Evolutionary conservation across 1,140 invertebrate species (phyloP).

Genomic region (Sycophila sp.): DNA sequence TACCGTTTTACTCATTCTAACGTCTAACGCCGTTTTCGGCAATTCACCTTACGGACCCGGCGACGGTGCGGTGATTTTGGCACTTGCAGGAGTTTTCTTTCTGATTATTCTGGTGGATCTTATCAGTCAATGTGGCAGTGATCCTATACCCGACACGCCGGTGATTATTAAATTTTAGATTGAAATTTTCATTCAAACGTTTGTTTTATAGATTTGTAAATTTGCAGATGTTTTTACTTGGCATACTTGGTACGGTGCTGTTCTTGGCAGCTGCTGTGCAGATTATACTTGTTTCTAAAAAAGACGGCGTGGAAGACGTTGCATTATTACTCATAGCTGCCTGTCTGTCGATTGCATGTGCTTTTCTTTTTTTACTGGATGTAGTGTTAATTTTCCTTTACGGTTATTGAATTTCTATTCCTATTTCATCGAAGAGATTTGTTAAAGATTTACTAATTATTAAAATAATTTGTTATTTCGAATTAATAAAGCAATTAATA

Average conservation of each 20-base stretch:
- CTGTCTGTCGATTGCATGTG: conserved; percentile 31
- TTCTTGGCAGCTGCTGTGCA: conserved; percentile 40
- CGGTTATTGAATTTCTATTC: conserved; percentile 40
- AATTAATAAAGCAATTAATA: no score
- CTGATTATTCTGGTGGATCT: conserved; percentile 49
- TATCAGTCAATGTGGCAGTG: conserved; percentile 50
- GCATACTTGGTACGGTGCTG: conserved; percentile 42
- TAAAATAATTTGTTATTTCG: no score
- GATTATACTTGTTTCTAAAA: conserved; percentile 39
- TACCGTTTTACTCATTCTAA: conserved; percentile 35
- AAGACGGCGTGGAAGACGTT: conserved; percentile 9
- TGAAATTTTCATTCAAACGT: conserved; percentile 11
- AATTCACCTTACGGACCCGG: conserved; percentile 37
- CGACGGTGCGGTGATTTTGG: conserved; percentile 37
- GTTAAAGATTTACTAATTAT: no score
- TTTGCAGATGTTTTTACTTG: conserved; percentile 52
- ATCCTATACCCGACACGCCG: conserved; percentile 54
- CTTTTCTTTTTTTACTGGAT: conserved; percentile 48
- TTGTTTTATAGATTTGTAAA: no score
- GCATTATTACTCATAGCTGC: conserved; percentile 37
- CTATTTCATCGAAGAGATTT: no score
- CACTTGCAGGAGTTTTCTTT: conserved; percentile 42
- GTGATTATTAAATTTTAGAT: conserved; percentile 35
- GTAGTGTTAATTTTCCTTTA: conserved; percentile 49
- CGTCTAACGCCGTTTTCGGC: conserved; percentile 36